These are phyloP conservation scores for Xiphophorus birchmanni DNA, from an alignment of 2,797 vertebrate species.

Conservation along the genomic window DNA sequence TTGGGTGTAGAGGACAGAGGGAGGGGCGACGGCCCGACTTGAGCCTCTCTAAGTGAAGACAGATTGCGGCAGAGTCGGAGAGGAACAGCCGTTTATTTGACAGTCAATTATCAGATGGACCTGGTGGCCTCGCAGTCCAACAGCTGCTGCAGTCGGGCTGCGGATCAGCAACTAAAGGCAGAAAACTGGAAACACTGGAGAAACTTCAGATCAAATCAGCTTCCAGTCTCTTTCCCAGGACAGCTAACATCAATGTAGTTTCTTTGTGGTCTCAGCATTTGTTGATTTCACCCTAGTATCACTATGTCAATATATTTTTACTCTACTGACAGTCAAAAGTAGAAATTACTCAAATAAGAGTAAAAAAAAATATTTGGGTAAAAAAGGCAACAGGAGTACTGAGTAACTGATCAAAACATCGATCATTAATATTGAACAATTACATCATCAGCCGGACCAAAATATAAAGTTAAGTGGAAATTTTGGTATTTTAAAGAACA, in stretches of 20 bases:
- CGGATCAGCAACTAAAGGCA: conserved; percentile 29
- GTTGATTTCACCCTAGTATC: background rate
- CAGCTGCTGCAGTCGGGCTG: conserved; percentile 44
- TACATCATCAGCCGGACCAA: no score
- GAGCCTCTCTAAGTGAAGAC: conserved; percentile 69
- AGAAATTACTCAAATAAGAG: no score
- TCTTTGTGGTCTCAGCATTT: background rate
- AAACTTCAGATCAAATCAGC: conserved; percentile 32
- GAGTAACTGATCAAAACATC: no score
- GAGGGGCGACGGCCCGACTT: conserved; percentile 28
- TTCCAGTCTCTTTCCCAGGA: conserved; percentile 9
- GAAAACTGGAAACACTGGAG: conserved; percentile 41
- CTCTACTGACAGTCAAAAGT: no score
- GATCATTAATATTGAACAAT: no score
- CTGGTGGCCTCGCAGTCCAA: conserved; percentile 65
- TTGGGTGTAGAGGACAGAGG: conserved; percentile 60
- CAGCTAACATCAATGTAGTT: background rate
- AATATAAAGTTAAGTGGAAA: no score
- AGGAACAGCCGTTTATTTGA: conserved; percentile 69
- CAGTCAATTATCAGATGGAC: conserved; percentile 81
- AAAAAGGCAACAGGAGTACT: no score
- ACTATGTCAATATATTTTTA: no score
- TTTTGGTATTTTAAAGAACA: no score
- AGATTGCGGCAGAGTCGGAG: conserved; percentile 72
- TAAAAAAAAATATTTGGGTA: no score